These are phyloP conservation scores for Hypercompe scribonia DNA, from an alignment of 2,888 invertebrate species.

Conservation along the genomic window DNA sequence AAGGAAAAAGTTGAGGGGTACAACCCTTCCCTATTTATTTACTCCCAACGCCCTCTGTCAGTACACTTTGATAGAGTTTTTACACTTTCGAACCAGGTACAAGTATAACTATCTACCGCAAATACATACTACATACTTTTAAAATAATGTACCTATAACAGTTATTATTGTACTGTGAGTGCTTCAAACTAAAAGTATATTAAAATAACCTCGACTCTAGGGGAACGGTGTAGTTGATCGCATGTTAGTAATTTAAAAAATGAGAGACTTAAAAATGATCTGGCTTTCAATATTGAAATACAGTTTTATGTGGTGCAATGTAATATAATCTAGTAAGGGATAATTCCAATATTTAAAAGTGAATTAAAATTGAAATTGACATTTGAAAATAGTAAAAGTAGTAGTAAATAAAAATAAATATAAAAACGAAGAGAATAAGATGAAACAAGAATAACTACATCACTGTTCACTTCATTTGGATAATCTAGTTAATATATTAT, in stretches of 20 bases:
- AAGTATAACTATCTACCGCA: not conserved
- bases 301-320: not conserved
- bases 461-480: not conserved
- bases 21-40: conserved; percentile 78
- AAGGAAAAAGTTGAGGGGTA: conserved; percentile 79
- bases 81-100: conserved; percentile 49
- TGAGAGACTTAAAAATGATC: not conserved
- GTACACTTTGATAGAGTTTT: conserved; percentile 72
- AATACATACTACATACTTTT: not conserved
- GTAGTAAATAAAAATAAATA: not conserved
- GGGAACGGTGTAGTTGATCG: not conserved
- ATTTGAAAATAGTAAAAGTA: not conserved
- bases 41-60: conserved; percentile 67
- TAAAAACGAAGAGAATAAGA: too few relatives aligned
- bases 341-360: not conserved
- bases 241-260: not conserved
- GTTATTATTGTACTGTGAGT: not conserved
- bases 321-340: not conserved
- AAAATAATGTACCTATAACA: not conserved
- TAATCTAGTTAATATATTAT: conserved; percentile 3
- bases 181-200: not conserved
- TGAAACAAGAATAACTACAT: not conserved
- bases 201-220: not conserved
- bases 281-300: not conserved
- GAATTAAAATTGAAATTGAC: not conserved